Conservation (phyloP, 1,140 invertebrate species). For the roundworm (Caenorhabditis elegans) region DNA sequence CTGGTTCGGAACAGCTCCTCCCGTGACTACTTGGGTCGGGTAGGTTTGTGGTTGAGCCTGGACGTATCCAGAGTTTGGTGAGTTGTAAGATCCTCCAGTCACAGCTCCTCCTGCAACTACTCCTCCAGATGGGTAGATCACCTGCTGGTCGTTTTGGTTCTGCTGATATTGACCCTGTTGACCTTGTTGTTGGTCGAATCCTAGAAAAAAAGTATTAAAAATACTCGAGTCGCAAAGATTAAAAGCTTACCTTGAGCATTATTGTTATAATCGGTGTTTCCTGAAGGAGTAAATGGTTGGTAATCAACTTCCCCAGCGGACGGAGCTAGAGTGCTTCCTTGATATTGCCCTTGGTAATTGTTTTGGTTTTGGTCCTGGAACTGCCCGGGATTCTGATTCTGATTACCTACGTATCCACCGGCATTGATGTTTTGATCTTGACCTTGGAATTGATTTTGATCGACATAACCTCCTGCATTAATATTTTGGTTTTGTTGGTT, state of each 20-base stretch:
- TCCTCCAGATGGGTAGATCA: not conserved
- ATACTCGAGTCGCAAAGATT: no score
- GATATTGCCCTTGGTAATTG: not conserved
- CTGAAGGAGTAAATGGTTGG: not conserved
- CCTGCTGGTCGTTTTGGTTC: constrained; percentile 9
- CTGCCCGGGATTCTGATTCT: not conserved
- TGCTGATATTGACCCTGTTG: constrained; percentile 29
- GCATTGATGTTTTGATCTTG: not conserved
- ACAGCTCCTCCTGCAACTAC: not conserved
- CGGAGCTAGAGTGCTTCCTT: not conserved
- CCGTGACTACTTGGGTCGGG: not conserved
- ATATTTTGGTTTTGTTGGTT: not conserved
- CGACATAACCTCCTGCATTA: not conserved
- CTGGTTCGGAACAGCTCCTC: not conserved
- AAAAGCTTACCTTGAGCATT: not conserved
- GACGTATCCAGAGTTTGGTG: not conserved
- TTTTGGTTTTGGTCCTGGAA: not conserved
- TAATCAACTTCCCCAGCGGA: not conserved
- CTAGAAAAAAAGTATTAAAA: no score
- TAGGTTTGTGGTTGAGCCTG: constrained; percentile 6
- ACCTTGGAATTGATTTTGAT: not conserved
- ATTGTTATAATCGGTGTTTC: constrained; percentile 18
- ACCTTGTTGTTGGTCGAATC: not conserved
- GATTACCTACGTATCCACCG: not conserved
- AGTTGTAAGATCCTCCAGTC: not conserved